Percentiles rank a stretch among this genome's conserved stretches.
Conservation (phyloP, 2,113 vertebrate genomes). For the Chamaea fasciata region DNA sequence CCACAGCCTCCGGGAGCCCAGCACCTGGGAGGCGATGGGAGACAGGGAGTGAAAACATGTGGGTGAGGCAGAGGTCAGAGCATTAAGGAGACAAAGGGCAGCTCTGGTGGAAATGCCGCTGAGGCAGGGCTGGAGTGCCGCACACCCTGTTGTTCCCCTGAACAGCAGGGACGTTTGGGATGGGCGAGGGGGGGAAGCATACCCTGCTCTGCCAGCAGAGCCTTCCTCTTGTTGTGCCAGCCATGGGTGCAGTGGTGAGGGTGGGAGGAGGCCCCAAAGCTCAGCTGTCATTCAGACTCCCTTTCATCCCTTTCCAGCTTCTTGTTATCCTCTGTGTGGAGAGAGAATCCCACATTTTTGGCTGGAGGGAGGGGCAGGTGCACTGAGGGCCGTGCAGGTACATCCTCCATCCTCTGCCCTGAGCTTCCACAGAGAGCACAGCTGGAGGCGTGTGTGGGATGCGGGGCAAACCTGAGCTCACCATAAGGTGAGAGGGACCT, state of each 20-base stretch:
- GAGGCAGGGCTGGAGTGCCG: accelerated
- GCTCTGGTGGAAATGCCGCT: neutral
- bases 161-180: neutral
- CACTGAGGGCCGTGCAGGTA: accelerated
- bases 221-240: neutral
- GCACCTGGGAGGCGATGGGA: neutral
- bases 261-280: neutral
- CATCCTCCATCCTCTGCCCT: neutral
- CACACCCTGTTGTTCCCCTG: neutral
- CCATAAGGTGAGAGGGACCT: neutral
- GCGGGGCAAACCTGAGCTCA: neutral
- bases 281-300: neutral
- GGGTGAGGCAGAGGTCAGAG: neutral
- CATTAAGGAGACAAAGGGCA: neutral
- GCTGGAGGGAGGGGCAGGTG: neutral
- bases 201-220: neutral
- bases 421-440: neutral
- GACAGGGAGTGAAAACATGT: neutral
- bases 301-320: neutral
- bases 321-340: neutral
- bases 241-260: accelerated
- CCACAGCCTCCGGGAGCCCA: neutral
- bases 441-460: accelerated
- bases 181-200: neutral
- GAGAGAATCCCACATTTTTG: neutral